These are phyloP conservation scores for Gibbula magus DNA, from an alignment of 2,888 invertebrate species.

Conservation along the genomic window DNA sequence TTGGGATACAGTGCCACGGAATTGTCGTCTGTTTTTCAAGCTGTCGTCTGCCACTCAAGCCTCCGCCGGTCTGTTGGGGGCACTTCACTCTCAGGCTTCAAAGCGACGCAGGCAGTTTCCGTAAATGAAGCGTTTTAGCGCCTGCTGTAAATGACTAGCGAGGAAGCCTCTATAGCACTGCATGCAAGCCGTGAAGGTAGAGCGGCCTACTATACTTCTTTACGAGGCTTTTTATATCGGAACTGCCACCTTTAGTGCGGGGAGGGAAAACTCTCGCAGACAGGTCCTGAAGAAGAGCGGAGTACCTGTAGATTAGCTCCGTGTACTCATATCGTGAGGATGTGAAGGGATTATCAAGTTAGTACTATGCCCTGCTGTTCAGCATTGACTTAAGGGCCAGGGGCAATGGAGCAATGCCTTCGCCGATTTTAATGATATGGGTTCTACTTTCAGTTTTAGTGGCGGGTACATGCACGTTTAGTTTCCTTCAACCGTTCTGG, in stretches of 20 bases:
- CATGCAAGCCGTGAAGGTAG: background rate
- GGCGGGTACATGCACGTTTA: slow-evolving; percentile 71
- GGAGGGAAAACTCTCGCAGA: no score
- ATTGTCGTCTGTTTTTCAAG: slow-evolving; percentile 12
- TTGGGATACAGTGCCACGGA: background rate
- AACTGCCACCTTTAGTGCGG: background rate
- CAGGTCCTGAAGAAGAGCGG: no score
- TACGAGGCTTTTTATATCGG: no score
- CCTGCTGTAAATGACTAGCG: background rate
- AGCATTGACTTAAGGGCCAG: background rate
- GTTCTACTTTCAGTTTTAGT: slow-evolving; percentile 72
- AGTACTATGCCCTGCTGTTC: background rate
- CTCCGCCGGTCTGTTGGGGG: background rate
- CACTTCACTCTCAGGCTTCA: background rate
- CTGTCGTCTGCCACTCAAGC: background rate
- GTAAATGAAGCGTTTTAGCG: slow-evolving; percentile 14
- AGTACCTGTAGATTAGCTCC: no score
- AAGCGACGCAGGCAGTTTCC: background rate
- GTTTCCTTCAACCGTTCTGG: slow-evolving; percentile 75
- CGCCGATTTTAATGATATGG: slow-evolving; percentile 70
- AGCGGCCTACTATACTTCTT: background rate
- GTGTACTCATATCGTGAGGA: no score
- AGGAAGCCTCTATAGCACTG: background rate
- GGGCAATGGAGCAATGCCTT: slow-evolving; percentile 38
- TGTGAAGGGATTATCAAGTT: background rate